Evolutionary conservation across 2,113 vertebrate species (phyloP).

Genomic region (Enhydra lutris): DNA sequence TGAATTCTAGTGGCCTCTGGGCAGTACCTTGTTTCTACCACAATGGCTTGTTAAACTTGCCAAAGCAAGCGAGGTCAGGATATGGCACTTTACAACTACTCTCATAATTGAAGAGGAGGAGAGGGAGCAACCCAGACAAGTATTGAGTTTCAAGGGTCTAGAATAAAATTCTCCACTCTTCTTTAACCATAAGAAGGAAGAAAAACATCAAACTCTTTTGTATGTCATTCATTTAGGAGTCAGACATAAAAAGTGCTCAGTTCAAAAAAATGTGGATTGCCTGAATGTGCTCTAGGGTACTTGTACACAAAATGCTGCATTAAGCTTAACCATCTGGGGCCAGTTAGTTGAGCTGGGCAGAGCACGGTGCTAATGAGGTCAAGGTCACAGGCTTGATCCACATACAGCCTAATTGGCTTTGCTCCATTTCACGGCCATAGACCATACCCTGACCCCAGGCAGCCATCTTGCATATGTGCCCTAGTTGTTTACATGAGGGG

Average conservation of each 20-base stretch:
- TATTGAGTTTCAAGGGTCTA: conserved; percentile 71
- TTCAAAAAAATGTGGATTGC: conserved; percentile 57
- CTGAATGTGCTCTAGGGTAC: conserved; percentile 30
- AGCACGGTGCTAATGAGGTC: conserved; percentile 75
- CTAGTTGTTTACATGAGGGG: background rate
- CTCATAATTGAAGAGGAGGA: conserved; percentile 75
- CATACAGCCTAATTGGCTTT: conserved; percentile 74
- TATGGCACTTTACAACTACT: conserved; percentile 78
- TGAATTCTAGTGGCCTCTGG: conserved; percentile 70
- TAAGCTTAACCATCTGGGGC: conserved; percentile 74
- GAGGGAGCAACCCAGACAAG: conserved; percentile 69
- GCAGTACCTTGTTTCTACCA: conserved; percentile 76
- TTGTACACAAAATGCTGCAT: conserved; percentile 63
- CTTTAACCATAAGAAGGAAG: conserved; percentile 38
- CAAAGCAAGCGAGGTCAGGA: conserved; percentile 78
- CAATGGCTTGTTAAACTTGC: conserved; percentile 81
- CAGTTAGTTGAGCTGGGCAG: conserved; percentile 59
- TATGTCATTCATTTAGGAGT: conserved; percentile 12
- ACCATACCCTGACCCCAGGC: conserved; percentile 61
- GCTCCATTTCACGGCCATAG: conserved; percentile 70
- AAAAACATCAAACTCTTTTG: conserved; percentile 52
- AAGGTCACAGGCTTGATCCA: conserved; percentile 73
- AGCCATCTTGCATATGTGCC: conserved; percentile 45
- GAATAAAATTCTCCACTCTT: conserved; percentile 61
- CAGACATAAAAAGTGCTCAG: conserved; percentile 46